These are phyloP conservation scores for Tortricodes alternella DNA, from an alignment of 2,888 invertebrate species.

Conservation along the genomic window DNA sequence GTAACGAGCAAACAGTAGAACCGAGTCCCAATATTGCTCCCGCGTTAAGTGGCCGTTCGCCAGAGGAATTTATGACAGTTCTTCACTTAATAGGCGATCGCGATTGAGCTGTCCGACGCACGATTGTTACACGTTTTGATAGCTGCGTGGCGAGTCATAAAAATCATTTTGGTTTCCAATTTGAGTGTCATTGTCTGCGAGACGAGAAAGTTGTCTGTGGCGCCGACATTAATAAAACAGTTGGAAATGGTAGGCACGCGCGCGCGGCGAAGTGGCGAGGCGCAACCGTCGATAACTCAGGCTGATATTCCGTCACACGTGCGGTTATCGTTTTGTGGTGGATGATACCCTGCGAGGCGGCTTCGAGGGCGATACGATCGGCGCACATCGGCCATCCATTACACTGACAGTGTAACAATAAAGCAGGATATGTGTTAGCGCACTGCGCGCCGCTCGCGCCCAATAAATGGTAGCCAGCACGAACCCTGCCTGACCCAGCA, in stretches of 20 bases:
- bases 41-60: slow-evolving; percentile 73
- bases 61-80: slow-evolving; percentile 74
- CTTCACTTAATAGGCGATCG: slow-evolving; percentile 59
- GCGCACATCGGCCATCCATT: slow-evolving; percentile 62
- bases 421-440: slow-evolving; percentile 68
- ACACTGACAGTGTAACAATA: slow-evolving; percentile 73
- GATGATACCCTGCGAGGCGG: slow-evolving; percentile 55
- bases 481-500: slow-evolving; percentile 61
- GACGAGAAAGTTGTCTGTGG: slow-evolving; percentile 78
- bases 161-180: slow-evolving; percentile 76
- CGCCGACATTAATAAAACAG: slow-evolving; percentile 79
- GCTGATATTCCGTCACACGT: slow-evolving; percentile 54
- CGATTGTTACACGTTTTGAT: slow-evolving; percentile 50
- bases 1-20: slow-evolving; percentile 79
- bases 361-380: slow-evolving; percentile 58
- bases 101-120: slow-evolving; percentile 55
- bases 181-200: slow-evolving; percentile 76
- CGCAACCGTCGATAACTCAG: slow-evolving; percentile 55
- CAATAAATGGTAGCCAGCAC: slow-evolving; percentile 66
- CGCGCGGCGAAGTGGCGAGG: slow-evolving; percentile 41
- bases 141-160: slow-evolving; percentile 60
- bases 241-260: slow-evolving; percentile 63
- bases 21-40: slow-evolving; percentile 72
- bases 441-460: slow-evolving; percentile 44
- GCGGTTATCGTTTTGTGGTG: slow-evolving; percentile 57